Conservation (phyloP, 2,797 vertebrate genomes). For the Coendou prehensilis region DNA sequence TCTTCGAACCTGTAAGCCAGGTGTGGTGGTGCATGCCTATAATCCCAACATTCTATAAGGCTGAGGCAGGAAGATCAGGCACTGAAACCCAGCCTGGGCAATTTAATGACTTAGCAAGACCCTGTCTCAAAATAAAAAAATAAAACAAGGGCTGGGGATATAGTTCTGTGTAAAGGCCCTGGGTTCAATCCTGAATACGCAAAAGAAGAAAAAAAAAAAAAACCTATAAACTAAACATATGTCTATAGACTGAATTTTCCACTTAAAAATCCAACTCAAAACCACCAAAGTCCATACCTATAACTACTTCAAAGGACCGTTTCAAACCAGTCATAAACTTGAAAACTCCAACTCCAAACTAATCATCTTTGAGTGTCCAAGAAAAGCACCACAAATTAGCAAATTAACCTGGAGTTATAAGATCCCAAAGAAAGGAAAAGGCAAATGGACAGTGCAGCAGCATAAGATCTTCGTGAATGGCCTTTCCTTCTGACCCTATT, state of each 20-base stretch:
- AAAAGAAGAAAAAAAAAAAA: background rate
- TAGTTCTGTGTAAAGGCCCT: background rate
- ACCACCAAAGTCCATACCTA: background rate
- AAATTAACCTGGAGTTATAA: background rate
- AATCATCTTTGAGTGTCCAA: background rate
- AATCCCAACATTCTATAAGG: background rate
- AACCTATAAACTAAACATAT: background rate
- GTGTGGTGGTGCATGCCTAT: background rate
- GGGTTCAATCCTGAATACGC: background rate
- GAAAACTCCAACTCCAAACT: slow-evolving; percentile 31
- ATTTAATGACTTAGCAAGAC: background rate
- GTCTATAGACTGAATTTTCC: background rate
- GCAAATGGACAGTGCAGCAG: background rate
- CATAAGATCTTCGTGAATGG: background rate
- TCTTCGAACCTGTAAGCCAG: background rate
- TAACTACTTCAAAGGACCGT: background rate
- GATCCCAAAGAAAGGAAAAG: slow-evolving; percentile 42
- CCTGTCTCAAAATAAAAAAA: background rate
- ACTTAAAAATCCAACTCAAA: slow-evolving; percentile 26
- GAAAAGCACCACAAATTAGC: background rate
- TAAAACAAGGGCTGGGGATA: background rate
- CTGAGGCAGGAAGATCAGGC: background rate
- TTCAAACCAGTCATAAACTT: slow-evolving; percentile 45
- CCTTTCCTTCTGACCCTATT: background rate
- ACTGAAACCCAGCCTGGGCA: background rate